Conservation (phyloP, 1,140 invertebrate genomes). For the Choristoneura fumiferana region DNA sequence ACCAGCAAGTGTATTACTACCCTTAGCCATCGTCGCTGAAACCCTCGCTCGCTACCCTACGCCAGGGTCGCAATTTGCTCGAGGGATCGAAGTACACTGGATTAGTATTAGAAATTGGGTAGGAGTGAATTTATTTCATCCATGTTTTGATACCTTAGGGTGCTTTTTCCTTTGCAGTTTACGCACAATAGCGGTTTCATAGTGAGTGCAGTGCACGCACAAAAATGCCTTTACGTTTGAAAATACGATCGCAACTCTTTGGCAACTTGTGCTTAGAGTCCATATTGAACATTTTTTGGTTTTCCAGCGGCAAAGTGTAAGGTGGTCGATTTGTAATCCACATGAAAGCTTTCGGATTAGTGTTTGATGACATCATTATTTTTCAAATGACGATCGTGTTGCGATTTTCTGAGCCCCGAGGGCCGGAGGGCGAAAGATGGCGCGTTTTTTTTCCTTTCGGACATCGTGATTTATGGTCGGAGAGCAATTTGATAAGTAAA, state of each 20-base stretch:
- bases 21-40: conserved; percentile 23
- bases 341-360: conserved; percentile 77
- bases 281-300: conserved; percentile 21
- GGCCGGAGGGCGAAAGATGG: conserved; percentile 36
- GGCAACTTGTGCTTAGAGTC: conserved; percentile 28
- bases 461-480: conserved; percentile 61
- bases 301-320: conserved; percentile 7
- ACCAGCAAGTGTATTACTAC: conserved; percentile 45
- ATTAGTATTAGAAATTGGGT: background rate
- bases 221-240: conserved; percentile 23
- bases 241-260: conserved; percentile 19
- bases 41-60: background rate
- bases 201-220: conserved; percentile 23
- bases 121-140: background rate
- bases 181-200: conserved; percentile 39
- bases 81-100: background rate
- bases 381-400: conserved; percentile 70
- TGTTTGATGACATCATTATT: conserved; percentile 78
- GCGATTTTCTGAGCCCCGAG: conserved; percentile 57
- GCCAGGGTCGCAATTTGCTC: background rate
- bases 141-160: background rate
- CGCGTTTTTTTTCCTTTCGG: conserved; percentile 43
- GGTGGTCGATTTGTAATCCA: conserved; percentile 57
- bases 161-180: conserved; percentile 25
- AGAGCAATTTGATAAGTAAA: conserved; percentile 45